A percentile compares a stretch with the other conserved stretches of the same genome.
phyloP scores from a whole-genome alignment of 2,888 invertebrate genomes.

The Rhaphigaster nebulosa region DNA sequence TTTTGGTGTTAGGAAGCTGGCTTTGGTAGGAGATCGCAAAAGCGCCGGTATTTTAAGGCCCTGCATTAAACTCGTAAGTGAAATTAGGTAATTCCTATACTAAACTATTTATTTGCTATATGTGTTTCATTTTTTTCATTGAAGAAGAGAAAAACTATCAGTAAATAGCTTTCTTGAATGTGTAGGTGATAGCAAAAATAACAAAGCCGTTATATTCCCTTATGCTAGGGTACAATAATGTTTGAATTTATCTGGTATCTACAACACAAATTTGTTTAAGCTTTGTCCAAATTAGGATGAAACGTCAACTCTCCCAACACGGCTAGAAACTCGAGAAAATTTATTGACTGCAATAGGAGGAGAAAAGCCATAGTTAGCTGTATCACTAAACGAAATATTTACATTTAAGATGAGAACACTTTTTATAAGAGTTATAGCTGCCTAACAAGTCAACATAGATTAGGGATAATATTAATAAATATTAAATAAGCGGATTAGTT shows the following conservation, averaged over 20 bases:
- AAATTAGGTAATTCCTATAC: too few relatives aligned
- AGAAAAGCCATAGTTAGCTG: neutral
- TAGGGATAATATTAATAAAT: constrained; percentile 53
- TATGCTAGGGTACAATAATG: too few relatives aligned
- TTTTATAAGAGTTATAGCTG: constrained; percentile 9
- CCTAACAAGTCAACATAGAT: constrained; percentile 42
- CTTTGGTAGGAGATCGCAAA: too few relatives aligned
- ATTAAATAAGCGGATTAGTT: constrained; percentile 56
- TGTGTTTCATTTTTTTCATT: too few relatives aligned
- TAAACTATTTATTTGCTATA: too few relatives aligned
- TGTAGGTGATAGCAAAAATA: too few relatives aligned
- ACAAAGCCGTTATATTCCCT: too few relatives aligned
- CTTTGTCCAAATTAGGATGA: neutral
- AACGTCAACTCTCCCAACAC: neutral
- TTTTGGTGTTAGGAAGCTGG: too few relatives aligned
- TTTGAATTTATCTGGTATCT: neutral
- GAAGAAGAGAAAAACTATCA: too few relatives aligned
- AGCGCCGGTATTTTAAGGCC: too few relatives aligned
- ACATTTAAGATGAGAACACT: neutral
- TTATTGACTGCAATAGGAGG: neutral
- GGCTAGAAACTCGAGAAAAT: neutral
- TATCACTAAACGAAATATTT: neutral
- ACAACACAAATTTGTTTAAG: neutral
- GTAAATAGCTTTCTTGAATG: too few relatives aligned
- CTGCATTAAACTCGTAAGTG: too few relatives aligned